These are phyloP conservation scores for Thecocarcelia acutangulata DNA, from an alignment of 2,888 invertebrate genomes.

Conservation along the genomic window DNA sequence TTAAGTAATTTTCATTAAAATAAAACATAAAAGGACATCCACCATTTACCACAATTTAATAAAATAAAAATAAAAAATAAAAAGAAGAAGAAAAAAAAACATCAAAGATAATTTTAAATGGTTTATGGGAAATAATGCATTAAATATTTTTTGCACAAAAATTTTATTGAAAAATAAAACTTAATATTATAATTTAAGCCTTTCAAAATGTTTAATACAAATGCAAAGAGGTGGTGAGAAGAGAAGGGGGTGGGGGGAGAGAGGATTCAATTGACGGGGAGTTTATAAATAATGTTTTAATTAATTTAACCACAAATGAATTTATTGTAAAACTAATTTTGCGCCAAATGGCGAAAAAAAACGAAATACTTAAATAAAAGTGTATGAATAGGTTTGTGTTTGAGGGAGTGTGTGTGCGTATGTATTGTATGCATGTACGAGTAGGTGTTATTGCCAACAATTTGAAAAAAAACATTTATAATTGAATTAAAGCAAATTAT, in stretches of 20 bases:
- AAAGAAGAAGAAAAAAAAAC: conserved; percentile 9
- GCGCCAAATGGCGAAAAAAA: background rate
- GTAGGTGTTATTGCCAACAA: conserved; percentile 26
- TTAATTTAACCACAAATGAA: conserved; percentile 67
- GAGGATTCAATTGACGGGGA: background rate
- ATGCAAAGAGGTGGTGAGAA: conserved; percentile 20
- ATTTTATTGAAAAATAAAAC: conserved; percentile 1
- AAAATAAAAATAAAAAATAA: background rate
- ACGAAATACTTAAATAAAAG: background rate
- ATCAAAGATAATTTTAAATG: conserved; percentile 50
- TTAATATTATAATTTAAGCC: background rate
- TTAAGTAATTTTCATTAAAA: conserved; percentile 61
- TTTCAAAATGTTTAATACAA: conserved; percentile 1
- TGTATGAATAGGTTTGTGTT: too few relatives aligned
- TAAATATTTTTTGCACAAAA: conserved; percentile 22
- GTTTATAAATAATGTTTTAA: conserved; percentile 68
- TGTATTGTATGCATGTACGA: too few relatives aligned
- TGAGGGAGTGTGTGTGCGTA: too few relatives aligned
- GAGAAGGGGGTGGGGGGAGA: background rate
- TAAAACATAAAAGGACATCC: conserved; percentile 7
- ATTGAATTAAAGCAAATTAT: conserved; percentile 42
- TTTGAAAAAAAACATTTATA: conserved; percentile 45
- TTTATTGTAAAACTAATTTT: conserved; percentile 66
- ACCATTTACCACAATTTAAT: background rate
- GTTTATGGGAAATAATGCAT: conserved; percentile 50